Conservation (phyloP, 2,113 vertebrate species). For the Mirza zaza region DNA sequence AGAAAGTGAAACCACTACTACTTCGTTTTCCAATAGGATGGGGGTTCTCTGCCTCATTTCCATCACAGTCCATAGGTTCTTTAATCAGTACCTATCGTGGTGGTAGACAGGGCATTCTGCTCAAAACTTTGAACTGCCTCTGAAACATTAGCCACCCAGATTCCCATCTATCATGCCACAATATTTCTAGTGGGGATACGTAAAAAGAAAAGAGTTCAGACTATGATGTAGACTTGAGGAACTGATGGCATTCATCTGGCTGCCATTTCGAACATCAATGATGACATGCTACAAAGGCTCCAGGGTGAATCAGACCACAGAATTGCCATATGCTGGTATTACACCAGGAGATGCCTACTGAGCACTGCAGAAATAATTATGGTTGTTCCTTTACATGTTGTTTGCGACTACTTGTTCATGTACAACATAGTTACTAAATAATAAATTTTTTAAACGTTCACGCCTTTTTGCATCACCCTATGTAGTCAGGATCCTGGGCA, state of each 20-base stretch:
- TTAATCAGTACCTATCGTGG: neutral
- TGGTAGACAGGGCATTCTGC: neutral
- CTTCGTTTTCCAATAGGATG: neutral
- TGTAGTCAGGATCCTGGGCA: neutral
- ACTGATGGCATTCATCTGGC: neutral
- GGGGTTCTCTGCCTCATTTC: neutral
- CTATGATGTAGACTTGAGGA: neutral
- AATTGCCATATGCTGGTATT: rapidly evolving
- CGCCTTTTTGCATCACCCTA: neutral
- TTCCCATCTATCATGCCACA: neutral
- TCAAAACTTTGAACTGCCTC: neutral
- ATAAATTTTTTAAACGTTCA: neutral
- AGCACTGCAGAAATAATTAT: neutral
- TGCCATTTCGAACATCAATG: neutral
- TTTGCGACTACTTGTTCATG: neutral
- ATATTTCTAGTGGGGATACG: neutral
- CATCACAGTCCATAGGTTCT: neutral
- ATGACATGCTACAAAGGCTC: neutral
- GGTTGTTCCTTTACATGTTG: neutral
- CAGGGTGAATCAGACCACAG: neutral
- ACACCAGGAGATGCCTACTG: neutral
- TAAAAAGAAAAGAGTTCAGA: neutral
- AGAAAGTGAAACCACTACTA: neutral
- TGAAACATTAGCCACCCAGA: neutral
- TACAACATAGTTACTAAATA: neutral